Conservation (phyloP, 1,140 invertebrate genomes). For the Spodoptera litura region DNA sequence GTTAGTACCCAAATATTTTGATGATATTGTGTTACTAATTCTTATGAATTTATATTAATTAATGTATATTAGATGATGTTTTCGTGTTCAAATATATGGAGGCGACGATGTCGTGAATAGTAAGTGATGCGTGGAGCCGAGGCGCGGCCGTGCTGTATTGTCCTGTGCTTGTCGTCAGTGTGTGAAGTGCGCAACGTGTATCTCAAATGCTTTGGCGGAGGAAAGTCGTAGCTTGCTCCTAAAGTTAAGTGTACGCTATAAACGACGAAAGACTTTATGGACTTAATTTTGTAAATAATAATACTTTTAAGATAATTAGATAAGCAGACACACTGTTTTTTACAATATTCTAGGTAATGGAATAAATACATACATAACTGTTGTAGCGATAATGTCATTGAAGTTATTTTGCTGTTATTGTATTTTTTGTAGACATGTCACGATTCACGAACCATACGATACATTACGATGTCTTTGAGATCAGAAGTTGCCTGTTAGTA, state of each 20-base stretch:
- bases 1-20: slow-evolving; percentile 65
- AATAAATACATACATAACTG: slow-evolving; percentile 80
- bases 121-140: slow-evolving; percentile 25
- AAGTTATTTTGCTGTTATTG: slow-evolving; percentile 65
- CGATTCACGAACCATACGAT: slow-evolving; percentile 41
- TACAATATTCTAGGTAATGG: slow-evolving; percentile 83
- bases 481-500: slow-evolving; percentile 45
- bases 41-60: slow-evolving; percentile 60
- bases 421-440: slow-evolving; percentile 56
- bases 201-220: slow-evolving; percentile 52
- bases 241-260: slow-evolving; percentile 73
- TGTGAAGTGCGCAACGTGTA: slow-evolving; percentile 49
- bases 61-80: slow-evolving; percentile 59
- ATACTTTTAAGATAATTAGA: slow-evolving; percentile 75
- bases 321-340: slow-evolving; percentile 84
- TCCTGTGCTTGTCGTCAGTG: slow-evolving; percentile 49
- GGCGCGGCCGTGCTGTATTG: slow-evolving; percentile 21
- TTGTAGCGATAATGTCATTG: slow-evolving; percentile 76
- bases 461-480: slow-evolving; percentile 26
- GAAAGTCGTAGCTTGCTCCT: slow-evolving; percentile 64
- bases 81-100: slow-evolving; percentile 54
- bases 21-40: slow-evolving; percentile 78
- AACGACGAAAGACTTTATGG: slow-evolving; percentile 79
- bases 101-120: slow-evolving; percentile 40
- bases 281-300: slow-evolving; percentile 85